phyloP scores from a whole-genome alignment of 2,113 vertebrate species.

The Carettochelys insculpta region DNA sequence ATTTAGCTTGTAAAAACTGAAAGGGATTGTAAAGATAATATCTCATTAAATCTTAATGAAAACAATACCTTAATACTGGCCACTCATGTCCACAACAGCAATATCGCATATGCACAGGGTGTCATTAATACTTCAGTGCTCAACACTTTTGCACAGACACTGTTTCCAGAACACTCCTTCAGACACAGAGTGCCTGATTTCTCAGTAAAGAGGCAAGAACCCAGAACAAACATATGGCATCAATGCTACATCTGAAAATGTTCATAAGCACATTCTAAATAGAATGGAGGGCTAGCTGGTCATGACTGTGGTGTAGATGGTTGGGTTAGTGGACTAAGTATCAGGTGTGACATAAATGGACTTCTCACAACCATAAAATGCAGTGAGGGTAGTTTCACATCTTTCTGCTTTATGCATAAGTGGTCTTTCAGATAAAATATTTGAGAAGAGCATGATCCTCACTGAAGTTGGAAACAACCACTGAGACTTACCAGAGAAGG shows the following conservation, averaged over 20 bases:
- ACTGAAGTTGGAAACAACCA: fast-evolving
- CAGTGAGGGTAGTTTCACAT: background rate
- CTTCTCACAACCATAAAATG: background rate
- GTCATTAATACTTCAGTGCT: background rate
- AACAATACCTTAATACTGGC: background rate
- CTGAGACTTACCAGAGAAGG: too few relatives aligned
- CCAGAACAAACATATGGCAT: background rate
- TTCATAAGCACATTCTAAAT: background rate
- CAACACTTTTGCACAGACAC: background rate
- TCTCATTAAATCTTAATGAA: background rate
- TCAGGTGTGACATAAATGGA: fast-evolving
- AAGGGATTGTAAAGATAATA: background rate
- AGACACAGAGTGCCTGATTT: background rate
- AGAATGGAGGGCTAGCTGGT: background rate
- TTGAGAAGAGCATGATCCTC: background rate
- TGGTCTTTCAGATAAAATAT: fast-evolving
- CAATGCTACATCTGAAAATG: background rate
- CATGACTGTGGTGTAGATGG: background rate
- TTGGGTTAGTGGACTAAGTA: background rate
- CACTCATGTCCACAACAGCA: fast-evolving
- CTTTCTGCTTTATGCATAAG: background rate
- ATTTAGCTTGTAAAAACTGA: background rate
- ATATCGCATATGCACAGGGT: fast-evolving
- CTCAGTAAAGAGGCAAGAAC: background rate
- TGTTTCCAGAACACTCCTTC: background rate